Evolutionary conservation across 2,888 invertebrate genomes (phyloP), one percentile per base, ranked within the genome.

Genomic region (Parnassius glacialis): DNA sequence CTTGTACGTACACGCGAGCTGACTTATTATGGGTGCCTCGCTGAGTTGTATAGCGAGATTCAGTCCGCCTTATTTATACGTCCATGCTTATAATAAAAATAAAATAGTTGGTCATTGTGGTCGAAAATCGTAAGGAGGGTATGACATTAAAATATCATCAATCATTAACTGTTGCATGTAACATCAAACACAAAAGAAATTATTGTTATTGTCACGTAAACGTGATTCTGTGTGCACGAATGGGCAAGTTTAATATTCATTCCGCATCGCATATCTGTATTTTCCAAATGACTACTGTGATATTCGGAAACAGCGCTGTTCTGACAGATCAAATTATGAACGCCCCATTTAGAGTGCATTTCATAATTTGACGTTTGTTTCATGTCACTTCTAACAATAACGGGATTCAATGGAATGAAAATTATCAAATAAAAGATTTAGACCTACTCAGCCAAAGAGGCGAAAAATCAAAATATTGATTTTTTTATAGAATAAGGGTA

Each of bases 301-400:
- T 61, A 13, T 20, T 56, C 41, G 41, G 16, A 12, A 61, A 44
- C 50, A 44, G 34, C 44, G 44, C 42, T 43, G 20, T 44, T 25
- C 48, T 43, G 43, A 25, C 55, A 41, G 12, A 51, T 50, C 52
- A 43, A 58, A 58, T 58, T 48, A 60, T 55, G 34, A 16, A 20
- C 51, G 50, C 44, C 34, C 44, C 16, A 51, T 61, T 61, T 56
- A 55, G 25, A 55, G 13, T 48, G 44, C 20, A 54, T 60, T 56
- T 51, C 55, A 55, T 61, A 45, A 61, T 61, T 43, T 45, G 11
- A 43, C 51, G 16, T 61, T 45, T 16, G 43, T 41, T 16, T 13
- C 50, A 25, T 55, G 44, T 44, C 16, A 44, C 44, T 55, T 47
- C 45, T 1, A 20, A 44, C 34, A 34, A 34, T 45, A 12, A 10